Base-by-base conservation (phyloP, 2,888 invertebrate genomes). In the Xylota sylvarum region DNA sequence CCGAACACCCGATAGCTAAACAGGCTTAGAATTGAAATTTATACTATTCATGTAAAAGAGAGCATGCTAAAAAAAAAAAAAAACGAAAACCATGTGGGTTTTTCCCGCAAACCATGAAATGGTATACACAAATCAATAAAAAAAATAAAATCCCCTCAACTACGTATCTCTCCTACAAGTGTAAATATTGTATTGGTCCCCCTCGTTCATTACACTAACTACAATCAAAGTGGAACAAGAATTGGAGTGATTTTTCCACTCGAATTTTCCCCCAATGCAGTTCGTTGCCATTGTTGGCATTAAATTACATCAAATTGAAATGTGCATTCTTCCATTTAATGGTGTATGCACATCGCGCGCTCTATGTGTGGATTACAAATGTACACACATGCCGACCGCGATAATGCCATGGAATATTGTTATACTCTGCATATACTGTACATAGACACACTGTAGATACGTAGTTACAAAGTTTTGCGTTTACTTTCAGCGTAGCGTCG, bases 241-340 rank as follows among this genome's bases (percentile, higher is more conserved):
- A 79, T 74, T 84, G 78, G 64, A 84, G 84, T 79, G 79, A 84
- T 79, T 84, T 84, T 84, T 69, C 55, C 35, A 67, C 73, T 84
- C 67, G 78, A 73, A 62, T 56, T 78, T 73, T 37, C 35, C 64
- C 64, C 50, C 55, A 58, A 48, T 56, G 62, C 69, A 84, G 84
- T 84, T 84, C 84, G 74, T 84, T 84, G 84, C 46, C 83, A 43
- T 77, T 65, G 72, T 67, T 77, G 58, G 84, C 69, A 70, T 84
- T 84, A 79, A 84, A 84, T 84, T 84, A 79, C 79, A 84, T 79
- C 56, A 74, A 79, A 84, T 84, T 73, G 69, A 84, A 78, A 83
- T 79, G 84, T 84, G 62, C 62, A 69, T 74, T 69, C 69, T 50
- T 70, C 50, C 56, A 79, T 69, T 78, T 79, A 84, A 79, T 73